Evolutionary conservation across 2,797 vertebrate genomes (phyloP), one percentile per base, ranked within the genome.

Genomic region (Sebastes elongatus): DNA sequence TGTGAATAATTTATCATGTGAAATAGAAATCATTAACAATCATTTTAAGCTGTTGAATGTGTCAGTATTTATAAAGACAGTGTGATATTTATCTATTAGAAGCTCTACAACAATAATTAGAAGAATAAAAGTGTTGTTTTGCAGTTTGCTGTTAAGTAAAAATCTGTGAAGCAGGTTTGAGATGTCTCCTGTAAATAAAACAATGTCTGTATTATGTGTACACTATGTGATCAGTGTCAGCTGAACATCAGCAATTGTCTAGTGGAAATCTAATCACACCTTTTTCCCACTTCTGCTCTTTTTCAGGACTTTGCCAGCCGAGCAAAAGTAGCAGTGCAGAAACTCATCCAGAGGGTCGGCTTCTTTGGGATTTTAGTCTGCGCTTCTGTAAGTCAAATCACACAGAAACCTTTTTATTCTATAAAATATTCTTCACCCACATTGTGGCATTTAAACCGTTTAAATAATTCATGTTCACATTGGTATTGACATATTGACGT

Each of bases 311-410:
- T 97, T 91, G 95, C 94, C 35, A 95, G 95, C 62, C 93, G 95
- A 76, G 96, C 95, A 1, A 97, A 97, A 62, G 79, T 95, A 64
- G 95, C 96, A 0, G 93, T 97, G 49, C 96, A 97, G 91, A 97
- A 96, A 76, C 93, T 97, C 78, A 96, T 97, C 79, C 96, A 97
- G 92, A 97, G 89, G 84, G 96, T 98, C 16, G 97, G 97, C 11
- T 97, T 98, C 95, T 95, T 98, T 4, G 97, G 97, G 81, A 98
- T 97, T 90, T 92, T 97, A 92, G 96, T 95, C 27, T 97, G 97
- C 30, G 97, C 97, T 74, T 97, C 97, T 25, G 97, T 98, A 92
- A 97, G 97, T 97, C 61, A 61, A 70, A 56, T 64, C 52, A 60
- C 27, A 33, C 28, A 59, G 25, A 1, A n/a, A 9, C 5, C 25